These are phyloP conservation scores for Spisula subtruncata DNA, from an alignment of 2,888 invertebrate genomes.

Conservation along the genomic window DNA sequence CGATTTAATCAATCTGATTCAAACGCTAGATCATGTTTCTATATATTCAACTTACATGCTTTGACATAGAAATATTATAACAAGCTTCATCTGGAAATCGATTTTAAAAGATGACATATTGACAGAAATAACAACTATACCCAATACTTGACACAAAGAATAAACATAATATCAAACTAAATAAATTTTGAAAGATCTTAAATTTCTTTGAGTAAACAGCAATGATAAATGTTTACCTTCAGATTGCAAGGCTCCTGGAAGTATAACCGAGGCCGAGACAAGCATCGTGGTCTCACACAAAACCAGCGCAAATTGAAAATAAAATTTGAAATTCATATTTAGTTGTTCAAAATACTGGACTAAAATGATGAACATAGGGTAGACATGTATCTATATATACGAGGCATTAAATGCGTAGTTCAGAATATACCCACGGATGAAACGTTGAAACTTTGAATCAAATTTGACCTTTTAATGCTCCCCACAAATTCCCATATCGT, in stretches of 20 bases:
- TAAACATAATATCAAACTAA: no score
- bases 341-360: not conserved
- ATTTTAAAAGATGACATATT: no score
- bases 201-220: no score
- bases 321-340: not conserved
- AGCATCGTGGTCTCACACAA: not conserved
- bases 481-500: constrained; percentile 7
- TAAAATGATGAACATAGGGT: not conserved
- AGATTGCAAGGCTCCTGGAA: not conserved
- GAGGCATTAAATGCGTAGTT: not conserved
- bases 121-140: no score
- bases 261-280: not conserved
- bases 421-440: not conserved
- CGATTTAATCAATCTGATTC: no score
- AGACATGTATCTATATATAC: not conserved
- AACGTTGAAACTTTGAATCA: not conserved
- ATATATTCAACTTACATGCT: no score
- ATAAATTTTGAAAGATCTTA: no score
- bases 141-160: no score
- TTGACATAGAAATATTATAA: no score
- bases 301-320: not conserved
- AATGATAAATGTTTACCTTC: not conserved
- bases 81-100: no score
- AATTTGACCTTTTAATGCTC: not conserved
- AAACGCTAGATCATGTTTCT: no score